phyloP scores from a whole-genome alignment of 2,888 invertebrate species.

The Drosophila sordidula region DNA sequence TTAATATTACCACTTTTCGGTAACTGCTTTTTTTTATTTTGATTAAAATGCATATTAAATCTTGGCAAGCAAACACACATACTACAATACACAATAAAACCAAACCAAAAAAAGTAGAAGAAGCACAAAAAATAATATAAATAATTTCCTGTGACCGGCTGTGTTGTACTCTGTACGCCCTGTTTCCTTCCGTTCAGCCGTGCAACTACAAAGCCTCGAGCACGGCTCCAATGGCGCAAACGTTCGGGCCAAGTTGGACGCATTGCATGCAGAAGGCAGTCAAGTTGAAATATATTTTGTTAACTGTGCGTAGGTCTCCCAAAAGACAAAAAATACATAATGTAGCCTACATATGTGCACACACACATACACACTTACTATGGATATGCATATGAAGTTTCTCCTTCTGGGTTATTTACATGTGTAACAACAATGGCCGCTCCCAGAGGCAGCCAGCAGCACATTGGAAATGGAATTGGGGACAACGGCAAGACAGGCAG shows the following conservation, averaged over 20 bases:
- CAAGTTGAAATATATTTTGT: constrained; percentile 65
- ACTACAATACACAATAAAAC: constrained; percentile 18
- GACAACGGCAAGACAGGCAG: constrained; percentile 51
- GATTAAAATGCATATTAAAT: constrained; percentile 79
- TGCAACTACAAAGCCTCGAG: constrained; percentile 45
- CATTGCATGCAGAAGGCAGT: constrained; percentile 50
- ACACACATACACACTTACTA: constrained; percentile 1
- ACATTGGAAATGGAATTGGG: constrained; percentile 29
- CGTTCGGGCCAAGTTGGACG: constrained; percentile 27
- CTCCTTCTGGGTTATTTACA: constrained; percentile 64
- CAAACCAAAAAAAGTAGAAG: constrained; percentile 32
- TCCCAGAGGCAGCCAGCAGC: constrained; percentile 7
- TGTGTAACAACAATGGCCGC: constrained; percentile 43
- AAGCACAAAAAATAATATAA: constrained; percentile 74
- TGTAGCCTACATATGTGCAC: constrained; percentile 7
- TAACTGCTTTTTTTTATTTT: constrained; percentile 12
- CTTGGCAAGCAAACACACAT: constrained; percentile 44
- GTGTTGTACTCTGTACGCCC: constrained; percentile 43
- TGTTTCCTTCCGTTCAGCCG: constrained; percentile 67
- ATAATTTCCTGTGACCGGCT: constrained; percentile 72
- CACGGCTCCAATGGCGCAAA: constrained; percentile 16
- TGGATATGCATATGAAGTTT: constrained; percentile 21
- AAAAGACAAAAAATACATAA: constrained; percentile 48
- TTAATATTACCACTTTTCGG: constrained; percentile 47
- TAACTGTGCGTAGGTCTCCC: constrained; percentile 54